Conservation (phyloP, 2,888 invertebrate species). For the Hemistola chrysoprasaria region DNA sequence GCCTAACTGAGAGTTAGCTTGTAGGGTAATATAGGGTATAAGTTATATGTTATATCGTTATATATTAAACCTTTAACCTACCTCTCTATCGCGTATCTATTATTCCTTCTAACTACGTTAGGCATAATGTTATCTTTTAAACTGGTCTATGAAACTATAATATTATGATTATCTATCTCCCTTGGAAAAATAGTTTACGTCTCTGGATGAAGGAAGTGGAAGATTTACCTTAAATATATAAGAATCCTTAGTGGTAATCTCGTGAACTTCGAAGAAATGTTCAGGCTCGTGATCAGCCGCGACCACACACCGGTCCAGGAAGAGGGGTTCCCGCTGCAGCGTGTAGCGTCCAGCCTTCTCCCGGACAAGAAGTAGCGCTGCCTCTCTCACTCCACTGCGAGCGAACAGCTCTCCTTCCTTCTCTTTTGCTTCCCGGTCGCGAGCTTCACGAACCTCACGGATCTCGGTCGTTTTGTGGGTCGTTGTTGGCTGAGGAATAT, state of each 20-base stretch:
- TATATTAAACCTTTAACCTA: no score
- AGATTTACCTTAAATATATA: slow-evolving; percentile 93
- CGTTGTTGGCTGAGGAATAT: slow-evolving; percentile 84
- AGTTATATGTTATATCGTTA: no score
- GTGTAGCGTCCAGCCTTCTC: slow-evolving; percentile 95
- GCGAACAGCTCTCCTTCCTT: slow-evolving; percentile 83
- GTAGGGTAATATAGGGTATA: no score
- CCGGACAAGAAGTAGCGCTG: slow-evolving; percentile 92
- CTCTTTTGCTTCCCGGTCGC: slow-evolving; percentile 71
- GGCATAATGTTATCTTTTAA: no score
- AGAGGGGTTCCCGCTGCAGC: slow-evolving; percentile 93
- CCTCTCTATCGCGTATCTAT: no score
- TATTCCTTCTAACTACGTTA: no score
- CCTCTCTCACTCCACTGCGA: slow-evolving; percentile 91
- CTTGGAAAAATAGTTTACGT: no score
- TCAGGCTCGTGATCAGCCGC: slow-evolving; percentile 95
- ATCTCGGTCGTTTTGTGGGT: slow-evolving; percentile 86
- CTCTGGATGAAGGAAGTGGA: neutral
- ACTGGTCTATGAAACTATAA: no score
- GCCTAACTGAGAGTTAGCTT: no score
- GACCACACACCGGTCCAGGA: slow-evolving; percentile 95
- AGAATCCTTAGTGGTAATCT: slow-evolving; percentile 95
- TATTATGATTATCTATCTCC: no score
- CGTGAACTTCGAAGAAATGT: slow-evolving; percentile 97
- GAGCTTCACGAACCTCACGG: slow-evolving; percentile 83